Base-by-base conservation (phyloP, 2,797 vertebrate species). In the Tarsius wallacei region DNA sequence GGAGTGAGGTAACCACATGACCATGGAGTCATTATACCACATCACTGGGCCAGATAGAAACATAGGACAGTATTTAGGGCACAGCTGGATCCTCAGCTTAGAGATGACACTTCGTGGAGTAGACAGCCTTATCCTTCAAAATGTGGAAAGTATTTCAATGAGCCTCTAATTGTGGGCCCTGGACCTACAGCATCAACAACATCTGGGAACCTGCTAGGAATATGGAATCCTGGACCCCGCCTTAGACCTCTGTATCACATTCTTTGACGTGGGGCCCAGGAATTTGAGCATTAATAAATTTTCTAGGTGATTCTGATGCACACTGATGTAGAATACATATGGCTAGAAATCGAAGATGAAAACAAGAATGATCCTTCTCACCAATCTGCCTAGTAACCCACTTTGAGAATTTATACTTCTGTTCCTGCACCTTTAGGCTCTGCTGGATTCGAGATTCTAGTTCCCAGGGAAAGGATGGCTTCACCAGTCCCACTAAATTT, bases 11-110 rank as follows among this genome's bases (percentile, higher is more conserved):
- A 17, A 14, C 13, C 11, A 63, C 10, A 1, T 16, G 70, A 13
- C 19, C 42, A 0, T 42, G 55, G n/a, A 61, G 36, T n/a, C 31
- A 1, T 2, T 10, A 11, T 1, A 26, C 1, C 4, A 55, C 3
- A 2, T 26, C 15, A 6, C 42, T 2, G 2, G 13, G n/a, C 57
- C 55, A 9, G 4, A 16, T 7, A 17, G 47, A 10, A 19, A 4
- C 7, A 6, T 4, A 10, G 5, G 28, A 21, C 3, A 49, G 10
- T 26, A 22, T 9, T 9, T 21, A 31, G 24, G n/a, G 83, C 59
- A 73, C 14, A n/a, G 1, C 4, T 4, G 0, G 33, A 6, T 21
- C 12, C 26, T 24, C 31, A 33, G 26, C 9, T 24, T 4, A 16
- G 14, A 49, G 53, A 19, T 1, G 33, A 36, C 7, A 2, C 11